Percentiles rank a stretch among this genome's conserved stretches.
Evolutionary conservation across 2,888 invertebrate species (phyloP).

Genomic region (Polydrusus cervinus): DNA sequence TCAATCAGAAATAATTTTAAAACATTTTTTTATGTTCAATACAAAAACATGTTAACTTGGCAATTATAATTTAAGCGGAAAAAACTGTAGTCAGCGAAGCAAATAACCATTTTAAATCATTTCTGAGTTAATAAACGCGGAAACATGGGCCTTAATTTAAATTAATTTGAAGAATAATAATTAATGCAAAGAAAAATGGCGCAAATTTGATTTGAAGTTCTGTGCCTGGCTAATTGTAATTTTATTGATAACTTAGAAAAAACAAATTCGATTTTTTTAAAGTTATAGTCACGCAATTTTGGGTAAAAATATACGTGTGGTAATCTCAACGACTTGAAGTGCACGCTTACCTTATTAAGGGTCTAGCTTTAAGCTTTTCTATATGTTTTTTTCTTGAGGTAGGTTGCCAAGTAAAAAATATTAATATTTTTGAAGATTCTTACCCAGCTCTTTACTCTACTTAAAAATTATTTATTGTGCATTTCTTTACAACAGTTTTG

Average conservation of each 20-base stretch:
- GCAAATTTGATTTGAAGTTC: not conserved
- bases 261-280: no score
- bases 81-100: not conserved
- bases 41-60: slow-evolving; percentile 3
- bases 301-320: no score
- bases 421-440: no score
- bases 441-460: no score
- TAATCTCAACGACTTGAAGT: no score
- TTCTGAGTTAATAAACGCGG: slow-evolving; percentile 17
- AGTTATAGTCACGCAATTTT: no score
- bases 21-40: not conserved
- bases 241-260: not conserved
- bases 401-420: no score
- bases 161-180: slow-evolving; percentile 27
- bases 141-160: slow-evolving; percentile 24
- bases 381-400: no score
- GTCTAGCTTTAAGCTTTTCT: no score
- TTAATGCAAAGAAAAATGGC: slow-evolving; percentile 23
- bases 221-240: not conserved
- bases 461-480: no score
- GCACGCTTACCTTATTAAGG: no score
- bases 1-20: not conserved
- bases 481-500: no score
- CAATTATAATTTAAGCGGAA: not conserved
- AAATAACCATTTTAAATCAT: slow-evolving; percentile 25